Percentiles rank a stretch among this genome's conserved stretches.
These are phyloP conservation scores for Macroglossus sobrinus DNA, from an alignment of 2,113 vertebrate species.

Conservation along the genomic window DNA sequence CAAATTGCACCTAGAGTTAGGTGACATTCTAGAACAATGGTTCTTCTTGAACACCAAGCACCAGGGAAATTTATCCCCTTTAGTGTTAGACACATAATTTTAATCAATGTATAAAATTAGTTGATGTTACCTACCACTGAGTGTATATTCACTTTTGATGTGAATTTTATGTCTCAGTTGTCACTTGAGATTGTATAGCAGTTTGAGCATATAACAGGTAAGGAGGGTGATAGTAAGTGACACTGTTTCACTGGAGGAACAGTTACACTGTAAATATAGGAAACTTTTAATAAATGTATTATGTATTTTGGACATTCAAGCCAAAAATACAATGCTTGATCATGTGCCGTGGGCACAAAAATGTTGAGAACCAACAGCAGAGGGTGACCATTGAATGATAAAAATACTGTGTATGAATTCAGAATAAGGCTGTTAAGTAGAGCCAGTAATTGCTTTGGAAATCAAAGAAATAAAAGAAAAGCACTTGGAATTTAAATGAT, in stretches of 20 bases:
- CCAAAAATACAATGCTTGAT: neutral
- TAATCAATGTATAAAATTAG: neutral
- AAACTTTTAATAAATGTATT: neutral
- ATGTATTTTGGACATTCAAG: neutral
- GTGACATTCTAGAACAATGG: neutral
- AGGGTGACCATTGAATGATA: neutral
- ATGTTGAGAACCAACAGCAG: neutral
- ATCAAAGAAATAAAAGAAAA: neutral
- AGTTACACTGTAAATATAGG: neutral
- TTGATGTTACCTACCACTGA: neutral
- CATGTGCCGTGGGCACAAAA: neutral
- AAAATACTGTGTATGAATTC: neutral
- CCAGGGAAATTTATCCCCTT: neutral
- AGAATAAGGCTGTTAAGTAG: neutral
- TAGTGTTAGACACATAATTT: neutral
- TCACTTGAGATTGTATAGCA: neutral
- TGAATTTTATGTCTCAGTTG: neutral
- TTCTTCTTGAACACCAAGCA: neutral
- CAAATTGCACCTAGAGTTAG: neutral
- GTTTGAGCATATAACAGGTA: neutral
- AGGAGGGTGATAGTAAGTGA: neutral
- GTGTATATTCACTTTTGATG: neutral
- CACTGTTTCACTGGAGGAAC: neutral
- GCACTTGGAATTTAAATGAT: neutral
- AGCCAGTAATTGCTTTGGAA: slow-evolving; percentile 2